Base-by-base conservation (phyloP, 1,140 invertebrate genomes). In the Ceratina australensis region DNA sequence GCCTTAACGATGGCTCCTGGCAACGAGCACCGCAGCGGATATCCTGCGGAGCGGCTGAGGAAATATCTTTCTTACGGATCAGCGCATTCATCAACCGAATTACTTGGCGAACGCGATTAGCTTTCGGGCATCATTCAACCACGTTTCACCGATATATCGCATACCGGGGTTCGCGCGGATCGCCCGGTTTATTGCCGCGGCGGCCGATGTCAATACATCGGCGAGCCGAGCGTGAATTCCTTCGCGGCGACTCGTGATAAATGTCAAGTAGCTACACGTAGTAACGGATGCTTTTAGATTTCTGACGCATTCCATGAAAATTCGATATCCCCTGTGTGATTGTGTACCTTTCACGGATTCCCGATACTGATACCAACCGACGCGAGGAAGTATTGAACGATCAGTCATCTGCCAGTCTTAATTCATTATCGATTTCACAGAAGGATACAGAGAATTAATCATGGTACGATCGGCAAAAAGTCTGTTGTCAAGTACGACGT, bases 181-280 rank as follows among this genome's bases (percentile, higher is more conserved):
- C 22, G 33, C 12, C 57, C 22, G 33, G 12, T 52, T 42, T 59
- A 66, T 57, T 50, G 50, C 8, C 47, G 20, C 12, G 10, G 13
- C 67, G 47, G 47, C 33, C 28, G 60, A 72, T 78, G 75, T 72
- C 59, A 72, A 72, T 72, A 72, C 7, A 10, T 42, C 33, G 12
- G 26, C 16, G 2, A 26, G 67, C 13, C 56, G 69, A 72, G 57
- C 42, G 68, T 16, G 69, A 65, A 78, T 64, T 78, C 69, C 50
- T 57, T 33, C n/a, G 22, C 16, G 18, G 33, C 42, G 24, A 57
- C 22, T 57, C 69, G 24, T 50, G 76, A 73, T 65, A 78, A 78
- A 78, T 78, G 52, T 57, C 50, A 73, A 72, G 22, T 22, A 65
- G 50, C 7, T n/a, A n/a, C 24, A 18, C 33, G 22, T 20, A 0